Percentiles rank a stretch among this genome's conserved stretches.
Conservation (phyloP, 2,113 vertebrate genomes). For the Helogale parvula region DNA sequence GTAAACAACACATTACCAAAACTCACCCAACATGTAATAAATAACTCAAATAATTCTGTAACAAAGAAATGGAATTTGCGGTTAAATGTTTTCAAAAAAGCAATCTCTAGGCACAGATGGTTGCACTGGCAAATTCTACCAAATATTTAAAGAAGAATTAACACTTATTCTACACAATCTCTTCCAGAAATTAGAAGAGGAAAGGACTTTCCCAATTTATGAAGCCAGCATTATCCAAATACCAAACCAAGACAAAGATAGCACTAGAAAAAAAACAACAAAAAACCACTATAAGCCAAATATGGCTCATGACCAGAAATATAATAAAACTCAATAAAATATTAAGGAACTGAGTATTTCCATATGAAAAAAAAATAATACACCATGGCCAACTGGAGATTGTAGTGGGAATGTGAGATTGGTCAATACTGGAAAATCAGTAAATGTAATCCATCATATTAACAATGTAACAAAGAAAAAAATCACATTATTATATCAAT, state of each 20-base stretch:
- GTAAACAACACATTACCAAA: not conserved
- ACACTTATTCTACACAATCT: not conserved
- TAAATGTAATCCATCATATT: not conserved
- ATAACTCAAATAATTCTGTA: not conserved
- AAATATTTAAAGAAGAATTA: conserved; percentile 41
- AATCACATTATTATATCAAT: not conserved
- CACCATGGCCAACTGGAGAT: not conserved
- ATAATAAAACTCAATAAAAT: not conserved
- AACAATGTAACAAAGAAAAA: conserved; percentile 1
- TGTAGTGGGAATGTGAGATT: not conserved
- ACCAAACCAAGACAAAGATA: not conserved
- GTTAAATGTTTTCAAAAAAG: not conserved
- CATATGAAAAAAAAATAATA: not conserved
- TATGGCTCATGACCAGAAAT: not conserved
- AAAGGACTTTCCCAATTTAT: not conserved
- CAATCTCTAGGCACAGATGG: not conserved
- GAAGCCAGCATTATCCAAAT: not conserved
- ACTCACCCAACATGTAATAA: not conserved
- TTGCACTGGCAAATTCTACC: not conserved
- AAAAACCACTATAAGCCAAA: not conserved
- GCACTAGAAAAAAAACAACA: not conserved
- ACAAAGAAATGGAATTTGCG: not conserved
- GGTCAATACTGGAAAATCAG: not conserved
- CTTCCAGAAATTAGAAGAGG: conserved; percentile 15
- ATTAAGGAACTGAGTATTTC: not conserved